These are phyloP conservation scores for Scrobipalpa atriplicella DNA, from an alignment of 2,888 invertebrate species.

Conservation along the genomic window DNA sequence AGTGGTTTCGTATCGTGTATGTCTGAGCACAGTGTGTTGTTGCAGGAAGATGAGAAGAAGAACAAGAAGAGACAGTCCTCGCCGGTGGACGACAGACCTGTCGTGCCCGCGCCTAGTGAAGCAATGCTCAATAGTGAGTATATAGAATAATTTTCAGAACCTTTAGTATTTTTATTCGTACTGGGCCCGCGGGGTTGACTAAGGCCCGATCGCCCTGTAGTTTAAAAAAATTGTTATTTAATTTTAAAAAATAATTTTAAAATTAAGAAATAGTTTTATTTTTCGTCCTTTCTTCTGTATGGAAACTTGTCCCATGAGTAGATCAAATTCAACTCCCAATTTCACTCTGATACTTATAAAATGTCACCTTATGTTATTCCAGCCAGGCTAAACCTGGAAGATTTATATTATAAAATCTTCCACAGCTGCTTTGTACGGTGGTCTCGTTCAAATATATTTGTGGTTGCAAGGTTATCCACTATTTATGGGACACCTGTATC, in stretches of 20 bases:
- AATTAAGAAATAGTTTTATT: too few relatives aligned
- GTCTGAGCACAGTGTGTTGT: conserved; percentile 58
- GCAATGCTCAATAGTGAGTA: conserved; percentile 79
- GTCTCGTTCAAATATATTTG: not conserved
- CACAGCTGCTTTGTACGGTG: not conserved
- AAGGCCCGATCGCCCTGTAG: too few relatives aligned
- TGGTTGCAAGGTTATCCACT: conserved; percentile 7
- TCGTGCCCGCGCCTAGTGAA: conserved; percentile 77
- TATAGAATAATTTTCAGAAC: not conserved
- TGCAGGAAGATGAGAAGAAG: conserved; percentile 76
- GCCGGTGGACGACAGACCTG: conserved; percentile 74
- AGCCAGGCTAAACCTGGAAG: not conserved
- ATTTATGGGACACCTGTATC: conserved; percentile 5
- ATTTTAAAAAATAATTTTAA: too few relatives aligned
- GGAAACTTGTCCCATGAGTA: too few relatives aligned
- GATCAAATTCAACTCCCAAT: too few relatives aligned
- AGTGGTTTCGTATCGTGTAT: conserved; percentile 46
- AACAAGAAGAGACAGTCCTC: conserved; percentile 72
- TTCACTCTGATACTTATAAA: too few relatives aligned
- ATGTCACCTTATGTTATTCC: not conserved
- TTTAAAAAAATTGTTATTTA: too few relatives aligned
- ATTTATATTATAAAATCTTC: not conserved
- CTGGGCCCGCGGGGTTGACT: too few relatives aligned
- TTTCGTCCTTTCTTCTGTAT: too few relatives aligned
- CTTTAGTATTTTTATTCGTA: too few relatives aligned